Base-by-base conservation (phyloP, 2,888 invertebrate species). In the Anarsia innoxiella region DNA sequence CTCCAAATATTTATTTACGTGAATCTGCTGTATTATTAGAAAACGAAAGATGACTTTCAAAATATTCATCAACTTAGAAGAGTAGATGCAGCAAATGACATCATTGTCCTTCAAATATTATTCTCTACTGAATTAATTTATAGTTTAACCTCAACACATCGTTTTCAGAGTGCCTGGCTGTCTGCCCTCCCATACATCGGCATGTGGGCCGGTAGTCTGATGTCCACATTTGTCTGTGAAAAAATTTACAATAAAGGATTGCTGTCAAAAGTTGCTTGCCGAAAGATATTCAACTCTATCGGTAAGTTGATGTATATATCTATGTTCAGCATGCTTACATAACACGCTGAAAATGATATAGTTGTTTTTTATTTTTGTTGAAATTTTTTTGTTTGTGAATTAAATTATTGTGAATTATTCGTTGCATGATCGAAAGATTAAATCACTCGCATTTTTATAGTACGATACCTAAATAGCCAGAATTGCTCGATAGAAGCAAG, bases 171-270 rank as follows among this genome's bases (percentile, higher is more conserved):
- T 61, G 91, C 91, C 0, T 53, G 88, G 3, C 65, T 92, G 0
- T 91, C 92, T 0, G 88, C 92, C 0, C 58, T 93, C 11, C 93
- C 93, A 0, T 94, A 93, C 57, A 71, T 92, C 1, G 88, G 88
- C 0, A 91, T 93, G 80, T 93, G 91, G 88, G 29, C 90, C 0
- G 75, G 91, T 11, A 89, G 89, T 43, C 87, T 91, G 12, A 66
- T 88, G 0, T 87, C 91, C 34, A 87, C 91, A 6, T 77, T 76
- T 12, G 44, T 88, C 0, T 88, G 91, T 2, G 91, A 92, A 40
- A 64, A 56, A 40, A 48, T 82, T 3, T 64, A 59, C 41, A 80
- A 77, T 38, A 59, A 48, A 1, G 73, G 72, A 1, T 44, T 65
- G 2, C 45, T 78, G 1, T 49, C 69, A 1, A 41, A 73, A 0